Conservation (phyloP, 2,113 vertebrate species). For the Leptocoma aspasia region DNA sequence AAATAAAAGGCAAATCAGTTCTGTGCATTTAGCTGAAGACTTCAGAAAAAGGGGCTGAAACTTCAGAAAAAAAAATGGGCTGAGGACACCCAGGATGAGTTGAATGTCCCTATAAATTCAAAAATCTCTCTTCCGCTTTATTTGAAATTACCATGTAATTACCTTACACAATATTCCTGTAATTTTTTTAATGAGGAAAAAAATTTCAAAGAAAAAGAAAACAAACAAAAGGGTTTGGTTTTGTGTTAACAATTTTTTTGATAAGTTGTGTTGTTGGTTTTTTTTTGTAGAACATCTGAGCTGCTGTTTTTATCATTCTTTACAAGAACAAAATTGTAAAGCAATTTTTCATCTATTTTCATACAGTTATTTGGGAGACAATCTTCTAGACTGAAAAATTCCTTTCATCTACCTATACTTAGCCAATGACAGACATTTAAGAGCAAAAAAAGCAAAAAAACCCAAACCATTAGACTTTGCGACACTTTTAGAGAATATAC, state of each 20-base stretch:
- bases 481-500: not conserved
- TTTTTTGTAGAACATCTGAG: not conserved
- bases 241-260: not conserved
- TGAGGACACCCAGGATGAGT: not conserved
- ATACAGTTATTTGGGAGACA: not conserved
- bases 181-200: not conserved
- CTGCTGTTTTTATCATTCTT: not conserved
- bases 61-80: not conserved
- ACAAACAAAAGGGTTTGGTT: not conserved
- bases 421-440: not conserved
- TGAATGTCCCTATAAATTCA: not conserved
- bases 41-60: not conserved
- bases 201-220: not conserved
- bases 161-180: not conserved
- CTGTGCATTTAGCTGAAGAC: not conserved
- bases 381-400: not conserved
- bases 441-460: not conserved
- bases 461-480: not conserved
- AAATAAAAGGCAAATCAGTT: slow-evolving; percentile 1
- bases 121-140: not conserved
- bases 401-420: not conserved
- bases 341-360: not conserved
- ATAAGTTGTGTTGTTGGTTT: no score
- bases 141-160: not conserved
- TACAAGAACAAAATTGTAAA: not conserved